Evolutionary conservation across 2,888 invertebrate species (phyloP), one percentile per base, ranked within the genome.

Genomic region (Amphiduros pacificus): DNA sequence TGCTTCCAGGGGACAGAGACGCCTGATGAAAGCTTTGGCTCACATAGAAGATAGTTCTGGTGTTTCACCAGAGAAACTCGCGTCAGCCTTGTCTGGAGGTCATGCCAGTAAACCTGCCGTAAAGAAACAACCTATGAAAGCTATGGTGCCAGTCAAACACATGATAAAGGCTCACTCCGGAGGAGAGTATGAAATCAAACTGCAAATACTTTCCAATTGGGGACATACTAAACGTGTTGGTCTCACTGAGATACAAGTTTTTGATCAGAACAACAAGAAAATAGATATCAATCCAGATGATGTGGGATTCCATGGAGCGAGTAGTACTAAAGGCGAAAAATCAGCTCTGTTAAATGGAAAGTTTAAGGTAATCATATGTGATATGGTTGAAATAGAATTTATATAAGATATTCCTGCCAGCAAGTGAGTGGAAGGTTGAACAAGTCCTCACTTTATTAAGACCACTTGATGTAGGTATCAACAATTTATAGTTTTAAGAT

Each of bases 211-310:
- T 29, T 76, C 77, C 22, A 81, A 78, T 71, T 82, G 82, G 82
- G 82, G 82, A 27, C 73, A 80, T 60, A 64, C 74, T 6, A 71
- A 71, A 48, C 61, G 74, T 29, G 70, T 82, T 44, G 82, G 82
- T 3, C 71, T 81, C 29, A 81, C 81, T 11, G 81, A 80, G 68
- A 71, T 82, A 32, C 78, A 80, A 71, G 68, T 80, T 56, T 76
- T 75, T 68, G 74, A 79, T 61, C 54, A 58, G 11, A 63, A 73
- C 22, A 71, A 72, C 40, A 61, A 70, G 14, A 66, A 74, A 24
- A 64, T 81, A 20, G 72, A 74, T 3, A 64, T 80, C 17, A 64
- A 68, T 14, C 62, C 69, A 2, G 64, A 67, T 2, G 71, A 75
- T 53, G 71, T 79, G 54, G 67, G 59, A 27, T 73, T 76, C 1